Evolutionary conservation across 2,797 vertebrate species (phyloP).

Genomic region (Austrolebias charrua): DNA sequence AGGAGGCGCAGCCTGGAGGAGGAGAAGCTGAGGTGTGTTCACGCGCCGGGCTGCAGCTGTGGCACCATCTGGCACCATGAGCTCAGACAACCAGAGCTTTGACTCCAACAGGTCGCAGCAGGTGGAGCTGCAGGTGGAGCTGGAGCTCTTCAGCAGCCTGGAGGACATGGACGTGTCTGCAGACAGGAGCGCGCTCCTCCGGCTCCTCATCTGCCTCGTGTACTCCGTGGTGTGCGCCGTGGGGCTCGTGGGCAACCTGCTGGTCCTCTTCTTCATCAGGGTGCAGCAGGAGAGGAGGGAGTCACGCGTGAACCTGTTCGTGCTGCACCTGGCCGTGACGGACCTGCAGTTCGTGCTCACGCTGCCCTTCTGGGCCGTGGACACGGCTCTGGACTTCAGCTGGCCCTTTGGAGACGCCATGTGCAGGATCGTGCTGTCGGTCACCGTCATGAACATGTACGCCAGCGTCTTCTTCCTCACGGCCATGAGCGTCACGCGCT

Average conservation of each 20-base stretch:
- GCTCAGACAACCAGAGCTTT: constrained; percentile 46
- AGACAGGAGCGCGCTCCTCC: constrained; percentile 66
- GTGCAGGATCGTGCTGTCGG: constrained; percentile 82
- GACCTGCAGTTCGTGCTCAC: constrained; percentile 84
- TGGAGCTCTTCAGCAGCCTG: constrained; percentile 57
- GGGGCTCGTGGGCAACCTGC: constrained; percentile 76
- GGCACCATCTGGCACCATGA: constrained; percentile 35
- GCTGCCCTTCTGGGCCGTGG: constrained; percentile 85
- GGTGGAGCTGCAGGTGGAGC: not conserved
- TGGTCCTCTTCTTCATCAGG: constrained; percentile 79
- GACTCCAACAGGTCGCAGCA: constrained; percentile 57
- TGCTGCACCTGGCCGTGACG: constrained; percentile 79
- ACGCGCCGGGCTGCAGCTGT: not conserved
- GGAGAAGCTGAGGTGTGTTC: constrained; percentile 12
- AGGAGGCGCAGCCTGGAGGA: not conserved
- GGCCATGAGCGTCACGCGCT: constrained; percentile 83
- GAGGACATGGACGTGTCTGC: constrained; percentile 76
- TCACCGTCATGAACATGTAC: constrained; percentile 87
- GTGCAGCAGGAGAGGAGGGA: constrained; percentile 68
- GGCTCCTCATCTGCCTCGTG: constrained; percentile 68
- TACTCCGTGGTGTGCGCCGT: constrained; percentile 75
- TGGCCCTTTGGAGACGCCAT: constrained; percentile 86
- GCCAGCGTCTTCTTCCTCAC: constrained; percentile 86
- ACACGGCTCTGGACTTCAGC: constrained; percentile 84
- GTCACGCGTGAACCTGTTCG: constrained; percentile 77